Percentiles rank a stretch among this genome's conserved stretches.
phyloP scores from a whole-genome alignment of 2,113 vertebrate species.

The Camelus bactrianus region DNA sequence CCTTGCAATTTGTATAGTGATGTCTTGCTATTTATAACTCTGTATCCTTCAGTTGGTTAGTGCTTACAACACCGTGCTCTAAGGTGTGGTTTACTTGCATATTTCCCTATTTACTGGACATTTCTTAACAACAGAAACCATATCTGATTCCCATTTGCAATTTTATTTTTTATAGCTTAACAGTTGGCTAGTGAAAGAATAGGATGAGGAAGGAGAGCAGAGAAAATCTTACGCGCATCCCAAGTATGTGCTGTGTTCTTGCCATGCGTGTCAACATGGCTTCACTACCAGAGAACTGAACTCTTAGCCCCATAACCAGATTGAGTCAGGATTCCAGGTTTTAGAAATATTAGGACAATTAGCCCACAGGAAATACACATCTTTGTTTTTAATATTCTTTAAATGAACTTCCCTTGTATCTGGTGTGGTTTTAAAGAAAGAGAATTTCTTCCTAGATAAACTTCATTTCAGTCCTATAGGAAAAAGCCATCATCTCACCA shows the following conservation, averaged over 20 bases:
- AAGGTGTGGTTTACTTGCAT: background rate
- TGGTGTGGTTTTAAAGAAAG: background rate
- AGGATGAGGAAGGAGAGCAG: background rate
- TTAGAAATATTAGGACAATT: background rate
- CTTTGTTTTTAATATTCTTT: background rate
- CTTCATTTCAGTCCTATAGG: background rate
- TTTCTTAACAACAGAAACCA: background rate
- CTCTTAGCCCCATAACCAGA: background rate
- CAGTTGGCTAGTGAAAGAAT: background rate
- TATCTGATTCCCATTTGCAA: background rate
- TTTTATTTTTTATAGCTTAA: background rate
- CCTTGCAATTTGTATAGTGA: background rate
- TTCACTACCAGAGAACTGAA: background rate
- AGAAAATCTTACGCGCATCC: background rate
- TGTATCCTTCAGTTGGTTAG: background rate
- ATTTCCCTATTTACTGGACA: background rate
- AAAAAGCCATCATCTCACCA: background rate
- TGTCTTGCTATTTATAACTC: background rate
- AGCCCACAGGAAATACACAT: background rate
- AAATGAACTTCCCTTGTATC: background rate
- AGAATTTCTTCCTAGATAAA: background rate
- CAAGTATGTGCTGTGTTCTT: background rate
- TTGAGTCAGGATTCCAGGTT: background rate
- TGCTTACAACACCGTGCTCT: fast-evolving
- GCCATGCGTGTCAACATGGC: background rate